Percentiles rank a stretch among this genome's conserved stretches.
phyloP scores from a whole-genome alignment of 2,888 invertebrate genomes.

The Scrobipalpa atriplicella region DNA sequence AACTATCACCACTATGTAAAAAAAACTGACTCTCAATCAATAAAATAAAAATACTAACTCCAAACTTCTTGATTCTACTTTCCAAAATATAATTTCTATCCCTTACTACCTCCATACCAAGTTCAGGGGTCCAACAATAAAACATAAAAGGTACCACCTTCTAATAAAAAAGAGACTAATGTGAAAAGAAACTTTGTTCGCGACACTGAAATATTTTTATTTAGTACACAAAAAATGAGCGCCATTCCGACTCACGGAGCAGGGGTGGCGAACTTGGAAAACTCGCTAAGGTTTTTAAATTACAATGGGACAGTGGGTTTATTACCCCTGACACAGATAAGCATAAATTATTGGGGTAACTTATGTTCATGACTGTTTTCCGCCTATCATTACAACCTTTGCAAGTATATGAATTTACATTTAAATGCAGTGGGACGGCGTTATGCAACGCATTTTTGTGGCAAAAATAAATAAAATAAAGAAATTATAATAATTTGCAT shows the following conservation, averaged over 20 bases:
- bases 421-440: slow-evolving; percentile 1
- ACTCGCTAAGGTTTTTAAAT: slow-evolving; percentile 35
- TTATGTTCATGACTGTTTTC: slow-evolving; percentile 19
- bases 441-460: slow-evolving; percentile 37
- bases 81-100: slow-evolving; percentile 13
- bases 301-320: slow-evolving; percentile 32
- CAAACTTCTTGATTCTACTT: slow-evolving; percentile 22
- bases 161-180: slow-evolving; percentile 42
- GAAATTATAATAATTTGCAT: no score
- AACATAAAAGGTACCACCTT: slow-evolving; percentile 38
- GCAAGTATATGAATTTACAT: neutral
- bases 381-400: slow-evolving; percentile 11
- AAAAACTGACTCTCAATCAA: no score
- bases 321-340: slow-evolving; percentile 31
- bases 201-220: slow-evolving; percentile 45
- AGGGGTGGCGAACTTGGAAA: slow-evolving; percentile 33
- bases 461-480: no score
- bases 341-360: slow-evolving; percentile 28
- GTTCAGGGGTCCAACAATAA: slow-evolving; percentile 39
- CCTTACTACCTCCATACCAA: slow-evolving; percentile 25
- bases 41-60: no score
- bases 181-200: slow-evolving; percentile 42
- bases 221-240: slow-evolving; percentile 52
- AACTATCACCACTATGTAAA: no score
- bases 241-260: slow-evolving; percentile 42